Evolutionary conservation across 1,140 invertebrate species (phyloP).

Genomic region (Hycleus phaleratus): DNA sequence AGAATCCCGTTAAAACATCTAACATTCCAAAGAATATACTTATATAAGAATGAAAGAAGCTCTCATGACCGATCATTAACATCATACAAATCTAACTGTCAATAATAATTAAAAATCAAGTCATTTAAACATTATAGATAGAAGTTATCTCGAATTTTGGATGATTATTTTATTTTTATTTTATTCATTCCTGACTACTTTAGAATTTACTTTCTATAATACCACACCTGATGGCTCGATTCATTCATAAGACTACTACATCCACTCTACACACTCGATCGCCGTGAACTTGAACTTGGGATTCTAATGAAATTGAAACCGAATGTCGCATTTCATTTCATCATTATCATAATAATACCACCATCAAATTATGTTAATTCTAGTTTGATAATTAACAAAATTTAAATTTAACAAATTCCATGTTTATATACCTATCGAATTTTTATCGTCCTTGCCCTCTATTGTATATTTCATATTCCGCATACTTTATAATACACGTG

Average conservation of each 20-base stretch:
- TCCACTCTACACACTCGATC: conserved; percentile 31
- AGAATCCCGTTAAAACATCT: conserved; percentile 23
- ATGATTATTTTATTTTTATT: not conserved
- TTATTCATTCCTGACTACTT: conserved; percentile 1
- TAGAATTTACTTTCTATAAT: conserved; percentile 27
- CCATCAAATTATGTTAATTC: too few relatives aligned
- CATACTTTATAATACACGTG: not conserved
- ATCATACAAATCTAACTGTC: too few relatives aligned
- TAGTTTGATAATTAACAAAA: too few relatives aligned
- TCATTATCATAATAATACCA: too few relatives aligned
- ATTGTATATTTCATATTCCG: too few relatives aligned
- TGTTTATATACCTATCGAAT: too few relatives aligned
- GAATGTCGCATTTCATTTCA: too few relatives aligned
- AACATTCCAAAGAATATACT: conserved; percentile 16
- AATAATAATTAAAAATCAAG: not conserved
- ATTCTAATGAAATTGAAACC: conserved; percentile 38
- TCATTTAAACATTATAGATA: too few relatives aligned
- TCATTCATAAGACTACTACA: conserved; percentile 37
- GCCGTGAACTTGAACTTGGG: conserved; percentile 42
- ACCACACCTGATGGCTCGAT: conserved; percentile 19
- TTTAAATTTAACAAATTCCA: too few relatives aligned
- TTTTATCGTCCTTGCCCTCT: too few relatives aligned
- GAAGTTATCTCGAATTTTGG: not conserved
- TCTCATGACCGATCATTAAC: too few relatives aligned
- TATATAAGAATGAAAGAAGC: too few relatives aligned